These are phyloP conservation scores for Tenthredo scrophulariae DNA, from an alignment of 2,888 invertebrate genomes.

Conservation along the genomic window DNA sequence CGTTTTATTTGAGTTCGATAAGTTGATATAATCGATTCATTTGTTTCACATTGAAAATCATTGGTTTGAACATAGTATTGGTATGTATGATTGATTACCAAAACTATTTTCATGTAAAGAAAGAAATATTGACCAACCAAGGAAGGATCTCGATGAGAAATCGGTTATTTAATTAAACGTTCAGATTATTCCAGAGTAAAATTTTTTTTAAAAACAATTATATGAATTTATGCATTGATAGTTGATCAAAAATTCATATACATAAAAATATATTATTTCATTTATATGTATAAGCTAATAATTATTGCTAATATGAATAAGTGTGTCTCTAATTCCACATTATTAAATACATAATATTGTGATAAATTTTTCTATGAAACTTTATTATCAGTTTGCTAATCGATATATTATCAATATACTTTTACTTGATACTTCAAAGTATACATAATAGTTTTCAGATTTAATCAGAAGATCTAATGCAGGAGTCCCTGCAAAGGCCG, in stretches of 20 bases:
- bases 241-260: not conserved
- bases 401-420: slow-evolving; percentile 44
- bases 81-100: not conserved
- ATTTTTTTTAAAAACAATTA: not conserved
- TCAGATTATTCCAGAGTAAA: not conserved
- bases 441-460: slow-evolving; percentile 56
- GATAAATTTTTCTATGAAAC: slow-evolving; percentile 36
- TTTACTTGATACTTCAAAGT: slow-evolving; percentile 7
- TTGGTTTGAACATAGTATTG: not conserved
- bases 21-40: not conserved
- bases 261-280: not conserved
- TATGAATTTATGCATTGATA: not conserved
- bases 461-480: slow-evolving; percentile 66
- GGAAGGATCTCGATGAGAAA: not conserved
- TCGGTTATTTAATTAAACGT: not conserved
- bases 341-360: slow-evolving; percentile 27
- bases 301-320: slow-evolving; percentile 14
- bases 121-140: not conserved
- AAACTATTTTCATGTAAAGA: not conserved
- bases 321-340: not conserved
- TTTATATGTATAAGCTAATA: slow-evolving; percentile 14
- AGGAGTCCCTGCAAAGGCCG: slow-evolving; percentile 61
- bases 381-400: not conserved
- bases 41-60: not conserved
- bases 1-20: not conserved